These are phyloP conservation scores for Myoxocephalus aenaeus DNA, from an alignment of 2,797 vertebrate genomes.

Conservation along the genomic window DNA sequence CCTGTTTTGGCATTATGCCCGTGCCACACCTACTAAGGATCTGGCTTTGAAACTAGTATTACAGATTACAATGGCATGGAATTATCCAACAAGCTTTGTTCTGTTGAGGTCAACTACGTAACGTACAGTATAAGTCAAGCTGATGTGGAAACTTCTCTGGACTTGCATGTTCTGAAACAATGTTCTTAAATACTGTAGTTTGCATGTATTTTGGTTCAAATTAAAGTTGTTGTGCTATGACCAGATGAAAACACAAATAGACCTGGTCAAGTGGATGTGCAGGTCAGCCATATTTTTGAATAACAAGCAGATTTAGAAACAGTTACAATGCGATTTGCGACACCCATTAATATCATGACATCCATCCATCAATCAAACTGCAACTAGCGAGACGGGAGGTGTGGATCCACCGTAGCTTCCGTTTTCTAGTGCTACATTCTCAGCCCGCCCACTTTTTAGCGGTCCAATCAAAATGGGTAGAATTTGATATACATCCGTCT, in stretches of 20 bases:
- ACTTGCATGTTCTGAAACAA: background rate
- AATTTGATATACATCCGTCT: background rate
- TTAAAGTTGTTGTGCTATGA: slow-evolving; percentile 1
- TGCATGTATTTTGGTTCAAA: background rate
- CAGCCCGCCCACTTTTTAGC: background rate
- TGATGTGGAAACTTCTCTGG: background rate
- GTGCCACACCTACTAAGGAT: slow-evolving; percentile 58
- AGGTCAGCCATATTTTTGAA: slow-evolving; percentile 1
- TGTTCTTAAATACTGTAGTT: background rate
- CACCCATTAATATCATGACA: background rate
- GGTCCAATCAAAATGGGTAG: background rate
- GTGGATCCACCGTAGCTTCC: background rate
- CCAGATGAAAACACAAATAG: background rate
- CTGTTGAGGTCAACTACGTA: slow-evolving; percentile 33
- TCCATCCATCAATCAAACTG: background rate
- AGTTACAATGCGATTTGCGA: background rate
- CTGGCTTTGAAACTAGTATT: slow-evolving; percentile 61
- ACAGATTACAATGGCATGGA: slow-evolving; percentile 57
- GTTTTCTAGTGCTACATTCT: background rate
- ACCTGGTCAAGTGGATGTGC: background rate
- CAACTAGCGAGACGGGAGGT: background rate
- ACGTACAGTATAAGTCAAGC: slow-evolving; percentile 15
- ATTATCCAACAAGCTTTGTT: slow-evolving; percentile 45
- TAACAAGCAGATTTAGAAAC: slow-evolving; percentile 3
- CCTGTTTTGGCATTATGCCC: slow-evolving; percentile 72